A percentile compares a stretch with the other conserved stretches of the same genome.
Evolutionary conservation across 1,140 invertebrate genomes (phyloP).

Genomic region (Lordiphosa stackelbergi): DNA sequence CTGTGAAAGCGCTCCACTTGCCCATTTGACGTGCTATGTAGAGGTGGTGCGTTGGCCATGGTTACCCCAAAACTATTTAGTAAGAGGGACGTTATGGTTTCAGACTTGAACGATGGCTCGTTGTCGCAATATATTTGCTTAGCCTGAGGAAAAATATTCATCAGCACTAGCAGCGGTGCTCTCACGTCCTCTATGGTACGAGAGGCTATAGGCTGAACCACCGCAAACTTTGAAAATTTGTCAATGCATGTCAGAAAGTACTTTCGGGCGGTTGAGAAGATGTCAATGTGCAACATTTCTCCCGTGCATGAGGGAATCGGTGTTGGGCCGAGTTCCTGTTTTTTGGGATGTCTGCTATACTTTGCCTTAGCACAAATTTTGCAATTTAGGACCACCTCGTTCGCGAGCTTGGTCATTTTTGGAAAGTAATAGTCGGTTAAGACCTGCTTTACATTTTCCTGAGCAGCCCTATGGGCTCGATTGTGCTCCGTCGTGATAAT

Average conservation of each 20-base stretch:
- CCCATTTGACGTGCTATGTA: slow-evolving; percentile 4
- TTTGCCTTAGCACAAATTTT: slow-evolving; percentile 26
- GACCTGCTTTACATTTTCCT: slow-evolving; percentile 23
- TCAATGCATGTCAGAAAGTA: slow-evolving; percentile 25
- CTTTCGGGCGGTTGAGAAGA: slow-evolving; percentile 22
- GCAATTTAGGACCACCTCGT: slow-evolving; percentile 14
- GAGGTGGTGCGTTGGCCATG: not conserved
- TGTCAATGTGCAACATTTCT: slow-evolving; percentile 31
- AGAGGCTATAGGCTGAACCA: slow-evolving; percentile 23
- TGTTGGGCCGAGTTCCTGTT: slow-evolving; percentile 19
- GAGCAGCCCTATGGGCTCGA: slow-evolving; percentile 16
- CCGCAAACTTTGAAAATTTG: slow-evolving; percentile 27
- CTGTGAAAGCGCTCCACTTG: slow-evolving; percentile 6
- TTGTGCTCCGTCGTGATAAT: slow-evolving; percentile 1
- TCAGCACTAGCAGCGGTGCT: slow-evolving; percentile 15
- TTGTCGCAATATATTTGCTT: slow-evolving; percentile 32
- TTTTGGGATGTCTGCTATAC: slow-evolving; percentile 31
- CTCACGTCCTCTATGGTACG: slow-evolving; percentile 21
- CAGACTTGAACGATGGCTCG: slow-evolving; percentile 13
- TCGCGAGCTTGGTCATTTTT: slow-evolving; percentile 25
- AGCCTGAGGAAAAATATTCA: slow-evolving; percentile 22
- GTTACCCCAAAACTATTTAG: not conserved
- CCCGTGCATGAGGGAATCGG: slow-evolving; percentile 13
- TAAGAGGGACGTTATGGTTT: slow-evolving; percentile 5
- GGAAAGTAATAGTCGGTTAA: slow-evolving; percentile 28